phyloP scores from a whole-genome alignment of 92 coral and sea anemone genomes.

The Chrysogorgia sp. region DNA sequence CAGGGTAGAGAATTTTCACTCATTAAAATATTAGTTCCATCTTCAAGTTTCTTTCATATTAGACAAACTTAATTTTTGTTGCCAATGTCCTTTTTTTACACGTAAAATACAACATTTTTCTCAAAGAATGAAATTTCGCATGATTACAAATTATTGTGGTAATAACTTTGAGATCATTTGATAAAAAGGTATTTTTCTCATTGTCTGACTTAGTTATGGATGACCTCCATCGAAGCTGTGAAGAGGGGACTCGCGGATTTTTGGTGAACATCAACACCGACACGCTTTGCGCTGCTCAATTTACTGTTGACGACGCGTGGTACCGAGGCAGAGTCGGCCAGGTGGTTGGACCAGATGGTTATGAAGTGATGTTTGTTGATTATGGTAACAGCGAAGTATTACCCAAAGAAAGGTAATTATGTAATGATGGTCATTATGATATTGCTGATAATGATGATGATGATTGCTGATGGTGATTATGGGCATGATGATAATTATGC shows the following conservation, averaged over 20 bases:
- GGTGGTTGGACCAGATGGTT: constrained; percentile 44
- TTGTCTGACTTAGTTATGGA: constrained; percentile 95
- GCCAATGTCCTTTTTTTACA: too few relatives aligned
- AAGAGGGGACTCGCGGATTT: constrained; percentile 18
- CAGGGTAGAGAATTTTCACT: too few relatives aligned
- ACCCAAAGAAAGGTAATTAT: constrained; percentile 18
- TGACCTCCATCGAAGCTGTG: constrained; percentile 55
- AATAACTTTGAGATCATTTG: too few relatives aligned
- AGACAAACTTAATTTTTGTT: too few relatives aligned
- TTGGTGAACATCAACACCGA: constrained; percentile 28
- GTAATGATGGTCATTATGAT: neutral
- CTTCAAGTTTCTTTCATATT: too few relatives aligned
- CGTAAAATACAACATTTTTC: too few relatives aligned
- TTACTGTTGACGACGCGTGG: constrained; percentile 84
- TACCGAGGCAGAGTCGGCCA: constrained; percentile 76
- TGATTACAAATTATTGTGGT: too few relatives aligned
- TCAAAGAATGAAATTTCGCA: too few relatives aligned
- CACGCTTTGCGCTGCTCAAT: constrained; percentile 77
- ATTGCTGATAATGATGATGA: neutral
- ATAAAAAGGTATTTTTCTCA: too few relatives aligned
- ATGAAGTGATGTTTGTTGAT: constrained; percentile 78
- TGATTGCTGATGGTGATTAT: neutral
- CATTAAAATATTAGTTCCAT: too few relatives aligned
- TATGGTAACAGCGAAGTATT: constrained; percentile 80
- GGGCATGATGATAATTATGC: too few relatives aligned